Conservation (phyloP, 2,113 vertebrate species). For the Bostrychus sinensis region DNA sequence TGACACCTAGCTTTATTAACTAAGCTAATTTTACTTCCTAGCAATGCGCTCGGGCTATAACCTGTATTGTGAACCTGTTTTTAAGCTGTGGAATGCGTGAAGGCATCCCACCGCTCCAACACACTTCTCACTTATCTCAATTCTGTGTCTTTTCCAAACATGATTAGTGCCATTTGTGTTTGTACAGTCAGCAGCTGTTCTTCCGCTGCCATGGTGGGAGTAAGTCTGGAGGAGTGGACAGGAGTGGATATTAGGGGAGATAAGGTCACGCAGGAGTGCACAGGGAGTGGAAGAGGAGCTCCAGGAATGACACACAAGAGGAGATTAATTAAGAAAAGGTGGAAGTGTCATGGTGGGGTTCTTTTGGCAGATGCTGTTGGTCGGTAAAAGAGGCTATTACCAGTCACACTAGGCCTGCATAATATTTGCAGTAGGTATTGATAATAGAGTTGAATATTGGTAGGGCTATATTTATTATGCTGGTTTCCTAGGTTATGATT, state of each 20-base stretch:
- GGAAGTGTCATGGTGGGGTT: not conserved
- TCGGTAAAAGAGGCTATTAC: too few species aligned
- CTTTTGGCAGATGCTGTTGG: not conserved
- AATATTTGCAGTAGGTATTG: not conserved
- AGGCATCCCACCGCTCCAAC: too few species aligned
- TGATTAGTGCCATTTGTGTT: constrained; percentile 15
- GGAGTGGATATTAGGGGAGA: constrained; percentile 1
- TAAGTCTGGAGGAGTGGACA: not conserved
- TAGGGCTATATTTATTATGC: too few species aligned
- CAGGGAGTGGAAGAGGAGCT: not conserved
- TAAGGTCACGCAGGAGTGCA: not conserved
- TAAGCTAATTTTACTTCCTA: too few species aligned
- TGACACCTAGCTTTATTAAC: too few species aligned
- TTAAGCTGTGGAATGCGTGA: not conserved
- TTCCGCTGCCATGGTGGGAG: not conserved
- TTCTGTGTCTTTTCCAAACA: constrained; percentile 5
- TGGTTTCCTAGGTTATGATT: too few species aligned
- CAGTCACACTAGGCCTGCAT: too few species aligned
- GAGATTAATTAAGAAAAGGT: not conserved
- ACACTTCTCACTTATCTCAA: constrained; percentile 1
- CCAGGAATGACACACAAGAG: not conserved
- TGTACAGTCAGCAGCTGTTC: not conserved
- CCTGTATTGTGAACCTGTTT: not conserved
- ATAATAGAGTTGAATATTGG: not conserved
- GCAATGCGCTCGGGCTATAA: not conserved